Evolutionary conservation across 2,113 vertebrate genomes (phyloP).

Genomic region (Sula dactylatra): DNA sequence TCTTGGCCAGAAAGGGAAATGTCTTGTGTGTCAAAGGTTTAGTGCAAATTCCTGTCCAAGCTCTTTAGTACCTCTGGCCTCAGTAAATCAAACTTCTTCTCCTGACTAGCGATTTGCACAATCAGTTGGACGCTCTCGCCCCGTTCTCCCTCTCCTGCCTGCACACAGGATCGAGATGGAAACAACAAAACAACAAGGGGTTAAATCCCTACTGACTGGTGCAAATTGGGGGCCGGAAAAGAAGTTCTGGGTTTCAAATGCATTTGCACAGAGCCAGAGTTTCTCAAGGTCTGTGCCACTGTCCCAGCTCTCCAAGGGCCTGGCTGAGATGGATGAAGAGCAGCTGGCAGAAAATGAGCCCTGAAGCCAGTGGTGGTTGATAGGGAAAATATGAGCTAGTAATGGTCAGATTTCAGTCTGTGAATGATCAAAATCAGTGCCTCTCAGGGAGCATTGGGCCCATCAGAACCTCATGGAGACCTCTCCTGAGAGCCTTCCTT

Average conservation of each 20-base stretch:
- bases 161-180: fast-evolving
- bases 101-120: neutral
- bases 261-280: neutral
- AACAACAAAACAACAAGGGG: neutral
- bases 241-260: neutral
- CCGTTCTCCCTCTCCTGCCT: neutral
- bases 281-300: neutral
- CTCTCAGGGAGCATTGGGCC: neutral
- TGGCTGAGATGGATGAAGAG: neutral
- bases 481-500: neutral
- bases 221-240: neutral
- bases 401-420: neutral
- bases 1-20: constrained; percentile 65
- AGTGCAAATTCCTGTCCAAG: constrained; percentile 31
- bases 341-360: neutral
- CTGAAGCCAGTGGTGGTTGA: neutral
- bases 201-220: neutral
- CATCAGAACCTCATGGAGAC: neutral
- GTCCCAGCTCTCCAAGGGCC: neutral
- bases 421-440: neutral
- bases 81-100: neutral
- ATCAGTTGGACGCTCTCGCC: neutral
- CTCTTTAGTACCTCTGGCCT: constrained; percentile 21
- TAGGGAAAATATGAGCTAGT: neutral
- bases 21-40: constrained; percentile 59